Conservation (phyloP, 2,888 invertebrate genomes). For the Colostygia pectinataria region DNA sequence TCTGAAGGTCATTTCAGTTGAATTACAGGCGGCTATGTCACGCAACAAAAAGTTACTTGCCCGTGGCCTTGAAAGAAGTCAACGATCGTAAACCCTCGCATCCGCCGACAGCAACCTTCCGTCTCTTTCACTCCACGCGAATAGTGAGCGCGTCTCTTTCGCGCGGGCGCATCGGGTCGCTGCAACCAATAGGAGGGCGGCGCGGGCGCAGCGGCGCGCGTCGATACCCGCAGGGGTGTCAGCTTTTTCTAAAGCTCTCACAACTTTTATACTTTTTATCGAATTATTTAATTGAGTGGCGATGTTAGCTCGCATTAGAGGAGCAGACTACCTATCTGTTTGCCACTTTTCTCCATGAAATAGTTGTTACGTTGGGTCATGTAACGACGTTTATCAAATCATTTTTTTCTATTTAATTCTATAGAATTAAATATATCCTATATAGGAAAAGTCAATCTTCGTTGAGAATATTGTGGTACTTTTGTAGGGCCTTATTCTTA, state of each 20-base stretch:
- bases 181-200: slow-evolving; percentile 63
- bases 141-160: slow-evolving; percentile 47
- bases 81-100: slow-evolving; percentile 80
- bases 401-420: no score
- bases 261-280: slow-evolving; percentile 59
- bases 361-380: no score
- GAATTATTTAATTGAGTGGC: slow-evolving; percentile 65
- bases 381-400: no score
- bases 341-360: not conserved
- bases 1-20: slow-evolving; percentile 69
- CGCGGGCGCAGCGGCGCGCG: slow-evolving; percentile 77
- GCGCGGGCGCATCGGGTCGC: slow-evolving; percentile 51
- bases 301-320: slow-evolving; percentile 38
- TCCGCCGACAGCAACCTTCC: slow-evolving; percentile 67
- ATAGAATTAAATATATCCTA: no score
- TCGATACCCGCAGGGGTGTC: slow-evolving; percentile 77
- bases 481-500: no score
- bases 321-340: slow-evolving; percentile 8
- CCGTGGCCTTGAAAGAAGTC: slow-evolving; percentile 78
- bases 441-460: no score
- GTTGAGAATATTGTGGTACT: no score
- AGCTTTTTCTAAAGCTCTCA: slow-evolving; percentile 73
- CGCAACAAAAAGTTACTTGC: slow-evolving; percentile 69
- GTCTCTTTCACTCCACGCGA: slow-evolving; percentile 50
- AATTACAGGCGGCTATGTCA: slow-evolving; percentile 68